Evolutionary conservation across 1,140 invertebrate genomes (phyloP), one percentile per base, ranked within the genome.

Genomic region (Drosophila lacertosa): DNA sequence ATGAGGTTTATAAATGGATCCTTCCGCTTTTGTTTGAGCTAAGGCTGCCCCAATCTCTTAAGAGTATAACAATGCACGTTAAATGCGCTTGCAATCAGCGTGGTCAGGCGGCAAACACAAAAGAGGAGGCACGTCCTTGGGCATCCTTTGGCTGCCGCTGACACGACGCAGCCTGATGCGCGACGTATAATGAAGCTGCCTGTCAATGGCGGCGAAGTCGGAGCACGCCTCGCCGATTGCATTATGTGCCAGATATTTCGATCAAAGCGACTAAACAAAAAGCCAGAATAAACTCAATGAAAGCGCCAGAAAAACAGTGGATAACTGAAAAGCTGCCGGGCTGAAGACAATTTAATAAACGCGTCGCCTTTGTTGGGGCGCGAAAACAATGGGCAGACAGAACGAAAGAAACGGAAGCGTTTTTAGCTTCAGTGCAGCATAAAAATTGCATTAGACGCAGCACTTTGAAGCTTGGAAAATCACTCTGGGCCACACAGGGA

Each of bases 401-500:
- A 29, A 29, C 26, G 26, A 33, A 58, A 59, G 50, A 71, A 74
- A 64, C 81, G 81, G 81, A 80, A 86, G 67, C 73, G 32, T 68
- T 64, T 79, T 53, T 51, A 45, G 63, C 67, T 74, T 65, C 64
- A 86, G 63, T 77, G 81, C 80, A 80, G 81, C 80, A 80, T 84
- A 86, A 80, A 74, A 86, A 84, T 84, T 86, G 80, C 80, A 84
- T 84, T 84, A 84, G 81, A 39, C 33, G 59, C 53, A 62, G 55
- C 72, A 7, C 26, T 7, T 29, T 29, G 26, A 29, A 77, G 80
- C 80, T 48, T 55, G 64, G 62, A 58, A 35, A 50, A 45, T 44
- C 37, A 57, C 70, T 72, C n/a, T n/a, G n/a, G n/a, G n/a, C n/a
- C n/a, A n/a, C n/a, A 7, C 6, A 7, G 26, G 26, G 7, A 29